Conservation (phyloP, 2,113 vertebrate species). For the Coracopsis vasa region DNA sequence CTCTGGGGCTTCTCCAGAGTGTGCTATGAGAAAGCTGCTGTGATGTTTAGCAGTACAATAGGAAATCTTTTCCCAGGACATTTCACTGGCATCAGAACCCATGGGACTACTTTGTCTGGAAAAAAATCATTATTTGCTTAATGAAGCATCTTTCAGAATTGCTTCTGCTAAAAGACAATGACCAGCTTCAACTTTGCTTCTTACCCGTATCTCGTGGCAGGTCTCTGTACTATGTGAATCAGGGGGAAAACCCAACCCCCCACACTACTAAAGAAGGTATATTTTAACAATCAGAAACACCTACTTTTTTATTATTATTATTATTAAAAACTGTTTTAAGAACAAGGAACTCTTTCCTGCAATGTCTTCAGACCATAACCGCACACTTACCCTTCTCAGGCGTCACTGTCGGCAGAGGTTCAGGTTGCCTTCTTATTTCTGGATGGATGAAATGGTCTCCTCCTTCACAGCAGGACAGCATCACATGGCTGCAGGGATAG, state of each 20-base stretch:
- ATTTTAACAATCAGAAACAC: not conserved
- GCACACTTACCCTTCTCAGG: slow-evolving; percentile 79
- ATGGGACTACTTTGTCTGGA: not conserved
- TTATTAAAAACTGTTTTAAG: not conserved
- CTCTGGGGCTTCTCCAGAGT: not conserved
- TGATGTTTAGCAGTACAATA: not conserved
- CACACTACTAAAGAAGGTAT: not conserved
- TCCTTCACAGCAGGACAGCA: slow-evolving; percentile 90
- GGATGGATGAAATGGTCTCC: slow-evolving; percentile 71
- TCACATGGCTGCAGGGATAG: slow-evolving; percentile 87
- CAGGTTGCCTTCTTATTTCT: slow-evolving; percentile 74
- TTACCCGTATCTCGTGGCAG: not conserved
- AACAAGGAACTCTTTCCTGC: not conserved
- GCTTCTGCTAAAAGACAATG: not conserved
- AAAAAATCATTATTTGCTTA: not conserved
- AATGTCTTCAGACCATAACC: not conserved
- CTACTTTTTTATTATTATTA: not conserved
- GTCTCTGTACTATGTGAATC: not conserved
- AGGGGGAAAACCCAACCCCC: fast-evolving
- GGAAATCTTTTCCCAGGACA: not conserved
- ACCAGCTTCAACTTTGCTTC: not conserved
- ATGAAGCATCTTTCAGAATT: not conserved
- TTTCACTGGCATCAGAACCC: not conserved
- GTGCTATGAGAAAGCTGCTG: not conserved
- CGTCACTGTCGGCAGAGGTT: slow-evolving; percentile 64